Evolutionary conservation across 2,797 vertebrate genomes (phyloP), one percentile per base, ranked within the genome.

Genomic region (Enteromius treurensis): DNA sequence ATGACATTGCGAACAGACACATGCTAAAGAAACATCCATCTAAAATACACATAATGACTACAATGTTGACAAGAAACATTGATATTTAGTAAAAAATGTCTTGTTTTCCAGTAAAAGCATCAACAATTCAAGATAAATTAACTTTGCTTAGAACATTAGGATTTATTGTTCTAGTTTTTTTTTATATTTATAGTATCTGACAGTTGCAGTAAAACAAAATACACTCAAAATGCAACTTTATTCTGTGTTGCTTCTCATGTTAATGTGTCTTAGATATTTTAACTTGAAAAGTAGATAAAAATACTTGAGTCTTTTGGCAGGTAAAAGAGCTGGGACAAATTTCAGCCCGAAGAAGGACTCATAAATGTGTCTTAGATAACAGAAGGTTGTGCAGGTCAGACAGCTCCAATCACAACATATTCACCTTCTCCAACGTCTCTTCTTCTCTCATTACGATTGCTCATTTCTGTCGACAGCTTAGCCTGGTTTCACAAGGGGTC

Each of bases 1-100:
- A 84, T 87, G 87, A 89, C 83, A 40, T 89, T 80, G 86, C 62
- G 34, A 49, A 60, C 45, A 32, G 69, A 81, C 51, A 77, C 23
- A 32, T 6, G 51, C 42, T 70, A 15, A 74, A 78, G 10, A 58
- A 69, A 80, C 8, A 45, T 79, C 71, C n/a, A 17, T 75, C 58
- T 53, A 70, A 68, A 73, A 74, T 73, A 62, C 26, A 53, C 17
- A 65, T 73, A 29, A 70, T 45, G 79, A 69, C 60, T 60, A 62
- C 60, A 55, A 71, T 85, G 78, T 81, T 34, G 64, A 73, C 8
- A 8, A 40, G 29, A 47, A 79, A 71, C 32, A 26, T 45, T 55
- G 45, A 51, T 49, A 75, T 81, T 81, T 80, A 86, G 32, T 75
- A 42, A 42, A 42, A 10, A 8, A 42, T 10, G 2, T 34, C 53